Conservation (phyloP, 2,797 vertebrate species). For the Pseudomugil gertrudae region DNA sequence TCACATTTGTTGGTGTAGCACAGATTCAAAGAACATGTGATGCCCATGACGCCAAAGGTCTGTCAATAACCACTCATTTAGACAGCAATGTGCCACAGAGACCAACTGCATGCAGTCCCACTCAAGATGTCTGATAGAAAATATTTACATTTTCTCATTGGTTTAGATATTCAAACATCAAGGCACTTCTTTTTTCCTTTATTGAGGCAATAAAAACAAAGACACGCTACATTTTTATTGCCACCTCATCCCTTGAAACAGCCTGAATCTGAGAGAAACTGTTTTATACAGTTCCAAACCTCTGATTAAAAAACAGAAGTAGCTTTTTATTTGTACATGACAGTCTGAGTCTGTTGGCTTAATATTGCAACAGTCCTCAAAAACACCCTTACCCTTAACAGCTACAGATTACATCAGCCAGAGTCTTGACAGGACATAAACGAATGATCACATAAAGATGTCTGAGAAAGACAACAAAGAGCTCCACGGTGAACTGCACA, state of each 20-base stretch:
- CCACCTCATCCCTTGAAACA: conserved; percentile 70
- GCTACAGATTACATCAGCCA: conserved; percentile 47
- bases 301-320: conserved; percentile 52
- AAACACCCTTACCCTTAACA: conserved; percentile 40
- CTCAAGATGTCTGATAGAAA: conserved; percentile 78
- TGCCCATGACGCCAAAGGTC: conserved; percentile 79
- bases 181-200: conserved; percentile 46
- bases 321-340: conserved; percentile 17
- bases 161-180: conserved; percentile 77
- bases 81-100: conserved; percentile 82
- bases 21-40: conserved; percentile 79
- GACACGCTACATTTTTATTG: conserved; percentile 64
- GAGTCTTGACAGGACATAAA: conserved; percentile 36
- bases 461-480: conserved; percentile 51
- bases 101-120: conserved; percentile 71
- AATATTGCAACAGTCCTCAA: conserved; percentile 32
- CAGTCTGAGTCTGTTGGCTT: conserved; percentile 22
- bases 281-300: conserved; percentile 57
- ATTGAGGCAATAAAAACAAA: conserved; percentile 66
- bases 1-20: conserved; percentile 81
- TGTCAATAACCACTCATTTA: conserved; percentile 85
- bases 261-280: conserved; percentile 46
- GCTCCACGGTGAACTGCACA: conserved; percentile 27
- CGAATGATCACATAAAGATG: conserved; percentile 30
- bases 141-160: conserved; percentile 79